Base-by-base conservation (phyloP, 2,797 vertebrate species). In the Muscicapa comitata region DNA sequence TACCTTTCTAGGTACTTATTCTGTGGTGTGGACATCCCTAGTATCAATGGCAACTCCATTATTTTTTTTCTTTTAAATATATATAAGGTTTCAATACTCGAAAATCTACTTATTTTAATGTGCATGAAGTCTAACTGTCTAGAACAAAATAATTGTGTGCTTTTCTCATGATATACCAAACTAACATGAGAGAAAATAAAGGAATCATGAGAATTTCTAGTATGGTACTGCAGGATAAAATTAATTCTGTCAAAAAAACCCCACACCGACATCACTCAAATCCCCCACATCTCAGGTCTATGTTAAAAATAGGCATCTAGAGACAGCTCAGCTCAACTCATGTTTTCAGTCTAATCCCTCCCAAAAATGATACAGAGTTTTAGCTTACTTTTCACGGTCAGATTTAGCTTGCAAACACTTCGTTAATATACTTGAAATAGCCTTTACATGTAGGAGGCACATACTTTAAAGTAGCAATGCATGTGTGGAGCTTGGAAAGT, bases 291-390 rank as follows among this genome's bases (percentile, higher is more conserved):
- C 37, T 57, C 43, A 76, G 10, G 9, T 77, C 35, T 77, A 3
- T 26, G 11, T 59, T 68, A 79, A n/a, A 95, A 93, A 62, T 4
- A 74, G 8, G 8, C 33, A 65, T 29, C 47, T 66, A 62, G n/a
- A 92, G 38, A 81, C 17, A 79, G 35, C 38, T 81, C 50, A 68
- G 33, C 42, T 73, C 42, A 80, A 42, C 10, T 86, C 23, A n/a
- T 62, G 47, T 81, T 82, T 90, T 79, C 42, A 78, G 33, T 59
- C 67, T 86, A 91, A 89, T 47, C 9, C 51, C 37, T 94, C 43
- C 19, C 26, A 59, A 63, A 94, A 83, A 43, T 28, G 20, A 88
- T 37, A 48, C 2, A 10, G 48, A 58, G 9, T 59, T 86, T 81
- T 74, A 88, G 35, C 9, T 86, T 55, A 61, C 51, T 85, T 95